phyloP scores from a whole-genome alignment of 1,140 invertebrate species.

The Bombus impatiens region DNA sequence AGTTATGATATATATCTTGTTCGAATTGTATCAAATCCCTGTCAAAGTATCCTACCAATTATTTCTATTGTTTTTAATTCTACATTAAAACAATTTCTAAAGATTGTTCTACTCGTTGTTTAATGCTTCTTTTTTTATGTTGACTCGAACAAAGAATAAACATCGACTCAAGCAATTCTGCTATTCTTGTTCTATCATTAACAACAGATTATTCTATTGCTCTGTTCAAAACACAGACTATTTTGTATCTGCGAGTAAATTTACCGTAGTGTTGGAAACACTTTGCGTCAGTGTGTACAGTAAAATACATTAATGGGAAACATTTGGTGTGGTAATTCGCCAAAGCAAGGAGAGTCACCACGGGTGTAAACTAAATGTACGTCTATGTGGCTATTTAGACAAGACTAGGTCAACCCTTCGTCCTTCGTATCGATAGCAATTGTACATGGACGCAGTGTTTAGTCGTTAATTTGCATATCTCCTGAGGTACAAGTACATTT shows the following conservation, averaged over 20 bases:
- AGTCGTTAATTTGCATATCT: slow-evolving; percentile 67
- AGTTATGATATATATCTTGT: not conserved
- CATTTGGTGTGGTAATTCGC: not conserved
- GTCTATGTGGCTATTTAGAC: slow-evolving; percentile 40
- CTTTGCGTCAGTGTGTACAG: not conserved
- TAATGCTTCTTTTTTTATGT: not conserved
- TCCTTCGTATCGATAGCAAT: slow-evolving; percentile 56
- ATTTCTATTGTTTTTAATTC: no score
- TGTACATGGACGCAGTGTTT: slow-evolving; percentile 61
- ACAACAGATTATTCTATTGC: not conserved
- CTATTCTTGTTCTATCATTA: not conserved
- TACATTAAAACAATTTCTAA: no score
- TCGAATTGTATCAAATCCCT: fast-evolving
- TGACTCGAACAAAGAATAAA: not conserved
- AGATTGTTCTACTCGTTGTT: not conserved
- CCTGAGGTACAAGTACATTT: slow-evolving; percentile 56
- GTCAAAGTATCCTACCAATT: no score
- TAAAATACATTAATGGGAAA: slow-evolving; percentile 1
- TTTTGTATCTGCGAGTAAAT: not conserved
- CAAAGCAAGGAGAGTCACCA: not conserved
- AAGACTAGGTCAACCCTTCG: slow-evolving; percentile 38
- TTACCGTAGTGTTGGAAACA: not conserved
- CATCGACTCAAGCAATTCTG: not conserved
- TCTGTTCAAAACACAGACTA: not conserved
- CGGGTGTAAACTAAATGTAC: slow-evolving; percentile 38